Evolutionary conservation across 2,888 invertebrate genomes (phyloP), one percentile per base, ranked within the genome.

Genomic region (Sarcophaga rosellei): DNA sequence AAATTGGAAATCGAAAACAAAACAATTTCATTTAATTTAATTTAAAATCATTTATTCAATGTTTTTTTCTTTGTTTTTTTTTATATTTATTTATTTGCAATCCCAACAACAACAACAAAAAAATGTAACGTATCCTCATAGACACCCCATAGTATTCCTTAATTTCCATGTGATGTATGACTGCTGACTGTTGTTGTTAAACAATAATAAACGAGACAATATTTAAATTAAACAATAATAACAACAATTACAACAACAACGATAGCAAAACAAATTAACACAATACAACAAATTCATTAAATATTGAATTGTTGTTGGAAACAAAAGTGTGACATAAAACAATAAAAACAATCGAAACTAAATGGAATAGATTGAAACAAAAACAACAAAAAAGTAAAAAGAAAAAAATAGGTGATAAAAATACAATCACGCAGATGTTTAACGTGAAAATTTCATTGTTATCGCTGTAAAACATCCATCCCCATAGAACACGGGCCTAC

Each of bases 371-470:
- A 35, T 35, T 35, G 10, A 35, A 70, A 35, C 57, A 78, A 66
- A 35, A 66, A n/a, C 57, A 35, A 53, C 17, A 57, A 5, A 35
- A 25, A 23, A 3, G 23, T 4, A 3, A 35, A 35, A 35, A 35
- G 57, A 57, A 63, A 81, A 20, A 72, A 59, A 65, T 11, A 66
- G 63, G 69, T 65, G 72, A 63, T 79, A 59, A 83, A 61, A 78
- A 74, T 35, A 69, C 74, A 74, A 86, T 80, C 85, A 86, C 85
- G 79, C 85, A 82, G 76, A 82, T 86, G 85, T 86, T 86, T 82
- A 82, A 86, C 72, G 79, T 86, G 79, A 79, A 82, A 82, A 82
- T 63, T 35, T 82, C 76, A 72, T 74, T 79, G 75, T 65, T 61
- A 79, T 59, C 44, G 59, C 59, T 77, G 35, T 35, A 35, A 35